Conservation (phyloP, 1,140 invertebrate species). For the Bombyx mandarina region DNA sequence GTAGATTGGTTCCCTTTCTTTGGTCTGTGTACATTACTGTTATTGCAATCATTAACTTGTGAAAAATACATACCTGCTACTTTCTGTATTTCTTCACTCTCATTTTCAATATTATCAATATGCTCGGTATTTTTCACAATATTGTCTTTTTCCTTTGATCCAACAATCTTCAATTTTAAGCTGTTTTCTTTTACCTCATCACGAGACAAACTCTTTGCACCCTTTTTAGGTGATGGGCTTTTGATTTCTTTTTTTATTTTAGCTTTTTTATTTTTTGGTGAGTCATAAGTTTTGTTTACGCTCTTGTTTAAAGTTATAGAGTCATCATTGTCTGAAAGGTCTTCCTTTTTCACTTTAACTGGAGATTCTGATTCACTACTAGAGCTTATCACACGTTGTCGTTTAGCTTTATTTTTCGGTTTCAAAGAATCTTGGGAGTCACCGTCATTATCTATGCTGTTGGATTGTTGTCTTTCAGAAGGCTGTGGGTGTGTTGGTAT, state of each 20-base stretch:
- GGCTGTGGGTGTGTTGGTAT: too few relatives aligned
- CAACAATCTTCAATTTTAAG: background rate
- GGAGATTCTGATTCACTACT: slow-evolving; percentile 33
- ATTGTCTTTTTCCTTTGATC: background rate
- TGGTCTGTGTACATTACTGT: too few relatives aligned
- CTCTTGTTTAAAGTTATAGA: slow-evolving; percentile 25
- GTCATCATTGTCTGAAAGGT: slow-evolving; percentile 7
- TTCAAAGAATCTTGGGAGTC: slow-evolving; percentile 10
- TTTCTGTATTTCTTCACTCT: slow-evolving; percentile 3
- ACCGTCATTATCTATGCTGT: slow-evolving; percentile 31
- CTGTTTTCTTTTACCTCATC: too few relatives aligned
- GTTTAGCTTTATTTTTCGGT: slow-evolving; percentile 43
- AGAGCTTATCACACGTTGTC: slow-evolving; percentile 51
- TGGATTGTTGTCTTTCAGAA: slow-evolving; percentile 30
- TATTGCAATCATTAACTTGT: background rate
- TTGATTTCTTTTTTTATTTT: slow-evolving; percentile 15
- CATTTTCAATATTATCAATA: slow-evolving; percentile 2
- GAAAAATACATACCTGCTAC: slow-evolving; percentile 7
- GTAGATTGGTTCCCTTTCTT: too few relatives aligned
- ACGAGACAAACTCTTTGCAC: too few relatives aligned
- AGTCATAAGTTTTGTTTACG: slow-evolving; percentile 31
- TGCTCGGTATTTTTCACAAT: slow-evolving; percentile 1
- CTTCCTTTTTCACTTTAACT: slow-evolving; percentile 2
- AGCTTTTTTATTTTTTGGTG: slow-evolving; percentile 38
- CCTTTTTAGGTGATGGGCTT: too few relatives aligned